Conservation (phyloP, 2,113 vertebrate species). For the Climacteris rufus region DNA sequence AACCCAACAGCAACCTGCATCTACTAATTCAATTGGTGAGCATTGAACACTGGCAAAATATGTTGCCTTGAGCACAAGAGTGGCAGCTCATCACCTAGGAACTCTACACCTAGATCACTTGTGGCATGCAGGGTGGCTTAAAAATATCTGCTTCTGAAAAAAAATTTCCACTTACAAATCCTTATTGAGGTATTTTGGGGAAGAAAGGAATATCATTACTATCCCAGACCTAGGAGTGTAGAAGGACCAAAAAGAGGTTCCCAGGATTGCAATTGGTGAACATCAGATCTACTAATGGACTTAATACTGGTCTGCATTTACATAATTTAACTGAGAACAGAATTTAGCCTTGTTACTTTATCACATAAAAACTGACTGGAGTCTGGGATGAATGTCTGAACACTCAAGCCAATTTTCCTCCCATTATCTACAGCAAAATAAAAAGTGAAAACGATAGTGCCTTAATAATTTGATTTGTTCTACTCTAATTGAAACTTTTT, state of each 20-base stretch:
- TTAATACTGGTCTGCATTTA: background rate
- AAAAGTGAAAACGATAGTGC: background rate
- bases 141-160: background rate
- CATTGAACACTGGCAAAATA: background rate
- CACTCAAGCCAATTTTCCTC: slow-evolving; percentile 1
- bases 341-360: background rate
- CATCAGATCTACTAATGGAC: background rate
- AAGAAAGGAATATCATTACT: background rate
- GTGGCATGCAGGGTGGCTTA: background rate
- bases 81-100: background rate
- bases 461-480: slow-evolving; percentile 42
- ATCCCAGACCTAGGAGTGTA: background rate
- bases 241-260: background rate
- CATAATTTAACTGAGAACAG: background rate
- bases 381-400: background rate
- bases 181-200: background rate
- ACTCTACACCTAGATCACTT: background rate
- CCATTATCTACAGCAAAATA: slow-evolving; percentile 2
- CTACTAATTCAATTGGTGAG: background rate
- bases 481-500: slow-evolving; percentile 60
- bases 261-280: background rate
- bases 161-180: background rate
- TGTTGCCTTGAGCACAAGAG: background rate
- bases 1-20: background rate
- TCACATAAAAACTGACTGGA: background rate